Base-by-base conservation (phyloP, 1,140 invertebrate species). In the Asbolus verrucosus region DNA sequence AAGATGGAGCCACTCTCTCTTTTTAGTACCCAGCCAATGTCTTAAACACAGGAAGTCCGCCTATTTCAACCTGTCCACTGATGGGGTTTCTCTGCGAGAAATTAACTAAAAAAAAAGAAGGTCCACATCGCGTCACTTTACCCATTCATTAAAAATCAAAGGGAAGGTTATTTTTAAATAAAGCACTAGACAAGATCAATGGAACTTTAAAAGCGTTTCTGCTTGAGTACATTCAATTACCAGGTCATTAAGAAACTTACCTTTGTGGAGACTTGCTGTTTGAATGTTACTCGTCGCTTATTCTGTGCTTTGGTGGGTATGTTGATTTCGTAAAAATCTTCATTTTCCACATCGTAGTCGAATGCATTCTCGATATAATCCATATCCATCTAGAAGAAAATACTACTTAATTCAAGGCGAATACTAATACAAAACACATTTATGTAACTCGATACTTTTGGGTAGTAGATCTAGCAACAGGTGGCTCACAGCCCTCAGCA, bases 241-340 rank as follows among this genome's bases (percentile, higher is more conserved):
- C n/a, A n/a, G n/a, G n/a, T n/a, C n/a, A n/a, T n/a, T n/a, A n/a
- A n/a, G n/a, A n/a, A n/a, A 71, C 73, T 77, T 71, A 80, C 79
- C 78, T 79, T 78, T 2, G 71, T 59, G 36, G 72, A 78, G 33
- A 76, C 68, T 54, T 75, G 62, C 13, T 76, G 62, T 31, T 74
- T 75, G 71, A 80, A 80, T 39, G 79, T 79, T 5, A 80, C 79
- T 63, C 71, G 73, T 11, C 77, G 72, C 18, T 75, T 72, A 61
- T 68, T 70, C 19, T 63, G 63, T 14, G 71, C 74, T 67, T 79
- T 78, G 14, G 74, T 69, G 2, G 78, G 77, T 13, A 75, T 70
- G 73, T 62, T 79, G 27, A 72, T 24, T 50, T 80, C 79, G 65
- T 80, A 80, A 66, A 80, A 80, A 67, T 76, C 75, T 39, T 80